Conservation (phyloP, 2,113 vertebrate genomes). For the Malurus alboscapulatus region DNA sequence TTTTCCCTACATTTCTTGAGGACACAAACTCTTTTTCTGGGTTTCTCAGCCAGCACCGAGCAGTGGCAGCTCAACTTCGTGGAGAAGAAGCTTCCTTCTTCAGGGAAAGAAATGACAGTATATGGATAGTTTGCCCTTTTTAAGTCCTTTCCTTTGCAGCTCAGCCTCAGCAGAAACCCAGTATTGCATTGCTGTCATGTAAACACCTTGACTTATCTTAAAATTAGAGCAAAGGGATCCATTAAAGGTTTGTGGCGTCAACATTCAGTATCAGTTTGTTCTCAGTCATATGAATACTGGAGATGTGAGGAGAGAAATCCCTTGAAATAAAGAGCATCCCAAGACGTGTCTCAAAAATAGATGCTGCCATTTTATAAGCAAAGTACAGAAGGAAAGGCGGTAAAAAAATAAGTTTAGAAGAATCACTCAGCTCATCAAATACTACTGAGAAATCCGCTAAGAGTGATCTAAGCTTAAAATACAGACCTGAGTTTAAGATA, state of each 20-base stretch:
- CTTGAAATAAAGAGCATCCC: background rate
- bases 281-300: background rate
- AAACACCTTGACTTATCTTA: background rate
- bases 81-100: too few relatives aligned
- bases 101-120: background rate
- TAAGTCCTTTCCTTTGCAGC: background rate
- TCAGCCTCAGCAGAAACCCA: background rate
- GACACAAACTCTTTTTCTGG: background rate
- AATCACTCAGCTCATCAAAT: background rate
- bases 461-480: background rate
- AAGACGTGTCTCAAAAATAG: constrained; percentile 4
- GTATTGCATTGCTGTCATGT: background rate
- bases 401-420: background rate
- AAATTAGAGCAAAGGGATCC: background rate
- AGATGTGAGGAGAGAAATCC: background rate
- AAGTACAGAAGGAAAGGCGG: background rate
- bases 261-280: background rate
- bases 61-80: background rate
- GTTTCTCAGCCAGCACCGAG: background rate
- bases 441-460: background rate
- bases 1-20: background rate
- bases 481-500: constrained; percentile 29
- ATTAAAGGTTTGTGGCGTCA: background rate
- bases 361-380: constrained; percentile 13
- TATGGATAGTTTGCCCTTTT: background rate